These are phyloP conservation scores for Nasua narica DNA, from an alignment of 2,797 vertebrate species.

Conservation along the genomic window DNA sequence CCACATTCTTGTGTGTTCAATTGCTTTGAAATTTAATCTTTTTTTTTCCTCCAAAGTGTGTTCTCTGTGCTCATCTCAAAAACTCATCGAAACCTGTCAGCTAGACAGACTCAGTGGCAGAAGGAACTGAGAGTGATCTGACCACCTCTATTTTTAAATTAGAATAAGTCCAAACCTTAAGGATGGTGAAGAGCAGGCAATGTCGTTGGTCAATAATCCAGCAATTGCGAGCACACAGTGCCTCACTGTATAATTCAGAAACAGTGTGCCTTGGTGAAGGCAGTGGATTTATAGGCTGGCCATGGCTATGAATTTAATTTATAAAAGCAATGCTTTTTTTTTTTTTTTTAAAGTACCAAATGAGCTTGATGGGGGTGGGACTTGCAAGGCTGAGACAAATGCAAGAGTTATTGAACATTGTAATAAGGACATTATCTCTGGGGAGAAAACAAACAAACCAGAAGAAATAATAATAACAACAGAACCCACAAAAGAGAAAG, in stretches of 20 bases:
- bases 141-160: background rate
- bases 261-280: background rate
- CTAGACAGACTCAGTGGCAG: background rate
- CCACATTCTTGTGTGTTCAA: background rate
- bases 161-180: background rate
- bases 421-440: background rate
- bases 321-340: background rate
- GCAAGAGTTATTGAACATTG: background rate
- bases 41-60: background rate
- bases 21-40: slow-evolving; percentile 30
- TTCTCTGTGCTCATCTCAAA: slow-evolving; percentile 13
- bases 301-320: background rate
- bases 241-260: background rate
- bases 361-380: background rate
- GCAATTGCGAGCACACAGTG: background rate
- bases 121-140: background rate
- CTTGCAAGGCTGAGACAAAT: background rate
- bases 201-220: background rate
- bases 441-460: too few species aligned
- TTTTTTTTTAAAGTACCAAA: background rate
- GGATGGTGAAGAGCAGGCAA: background rate
- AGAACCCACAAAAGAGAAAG: background rate
- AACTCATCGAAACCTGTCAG: background rate
- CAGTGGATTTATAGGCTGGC: background rate
- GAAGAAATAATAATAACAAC: background rate